Evolutionary conservation across 2,113 vertebrate genomes (phyloP), one percentile per base, ranked within the genome.

Genomic region (Cebidichthys violaceus): DNA sequence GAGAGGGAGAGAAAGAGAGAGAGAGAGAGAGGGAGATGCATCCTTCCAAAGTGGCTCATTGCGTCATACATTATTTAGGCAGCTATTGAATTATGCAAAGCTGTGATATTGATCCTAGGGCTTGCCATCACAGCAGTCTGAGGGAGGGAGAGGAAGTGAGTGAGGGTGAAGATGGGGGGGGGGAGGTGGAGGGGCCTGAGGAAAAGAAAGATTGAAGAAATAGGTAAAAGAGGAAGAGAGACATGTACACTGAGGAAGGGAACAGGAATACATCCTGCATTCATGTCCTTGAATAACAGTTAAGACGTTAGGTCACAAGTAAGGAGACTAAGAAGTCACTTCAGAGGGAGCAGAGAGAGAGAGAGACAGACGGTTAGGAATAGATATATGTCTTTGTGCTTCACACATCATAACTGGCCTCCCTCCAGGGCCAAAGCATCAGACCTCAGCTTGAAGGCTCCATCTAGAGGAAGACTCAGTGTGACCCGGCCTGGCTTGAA

Each of bases 71-170:
- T 91, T 89, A 92, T 91, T 89, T 82, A 91, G 37, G 81, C 75
- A 55, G 64, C 83, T 86, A 74, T 31, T 93, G 77, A 89, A 92
- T 92, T 86, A 92, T 92, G 86, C 89, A 93, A 81, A 87, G 81
- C 73, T 80, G 69, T 89, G 84, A 90, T 88, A 92, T 85, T 88
- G 92, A 93, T 91, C 88, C 85, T 72, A 75, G 84, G 43, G 67
- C 70, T 73, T 74, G 77, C 68, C 68, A 76, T 83, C 60, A 18
- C 82, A 89, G 90, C 86, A 79, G 81, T 82, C 68, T 77, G 79
- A 47, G 75, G 43, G 33, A 72, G 43, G 9, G 70, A 75, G 73
- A 47, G 77, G 73, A 71, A 82, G 59, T 20, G 14, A 71, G 67
- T 24, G 41, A 74, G 71, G 57, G 59, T 29, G 43, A 67, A 68